A percentile compares a stretch with the other conserved stretches of the same genome.
Conservation (phyloP, 2,797 vertebrate genomes). For the Neoniphon sammara region DNA sequence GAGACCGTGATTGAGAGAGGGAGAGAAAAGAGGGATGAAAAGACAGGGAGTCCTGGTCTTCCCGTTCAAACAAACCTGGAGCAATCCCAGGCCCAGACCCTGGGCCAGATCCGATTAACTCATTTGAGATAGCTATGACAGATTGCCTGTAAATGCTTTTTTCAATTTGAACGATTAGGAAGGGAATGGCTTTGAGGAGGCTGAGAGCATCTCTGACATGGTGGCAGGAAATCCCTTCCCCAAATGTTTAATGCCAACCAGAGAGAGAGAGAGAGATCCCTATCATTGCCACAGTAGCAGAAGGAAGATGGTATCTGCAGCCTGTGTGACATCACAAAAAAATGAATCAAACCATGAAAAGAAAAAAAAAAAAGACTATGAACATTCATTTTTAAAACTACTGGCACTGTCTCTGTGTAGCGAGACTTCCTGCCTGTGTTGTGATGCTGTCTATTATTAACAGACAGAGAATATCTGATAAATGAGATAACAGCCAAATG, state of each 20-base stretch:
- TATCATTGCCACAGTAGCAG: constrained; percentile 59
- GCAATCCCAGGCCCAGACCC: constrained; percentile 15
- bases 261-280: constrained; percentile 48
- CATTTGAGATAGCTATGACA: constrained; percentile 47
- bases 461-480: constrained; percentile 31
- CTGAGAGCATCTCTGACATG: constrained; percentile 45
- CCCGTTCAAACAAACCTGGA: constrained; percentile 26
- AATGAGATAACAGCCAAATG: constrained; percentile 31
- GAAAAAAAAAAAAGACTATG: constrained; percentile 20
- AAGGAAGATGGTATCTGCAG: constrained; percentile 59
- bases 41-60: constrained; percentile 29
- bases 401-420: too few species aligned
- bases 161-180: constrained; percentile 63
- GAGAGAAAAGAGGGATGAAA: constrained; percentile 25
- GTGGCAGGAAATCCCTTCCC: constrained; percentile 56
- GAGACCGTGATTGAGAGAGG: constrained; percentile 17
- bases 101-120: constrained; percentile 55
- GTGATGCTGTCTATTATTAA: neutral
- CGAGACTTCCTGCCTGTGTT: too few species aligned
- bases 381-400: too few species aligned
- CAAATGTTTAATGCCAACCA: constrained; percentile 56
- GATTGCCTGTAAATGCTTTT: constrained; percentile 67
- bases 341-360: neutral
- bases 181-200: constrained; percentile 48
- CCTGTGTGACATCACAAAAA: constrained; percentile 13